Conservation (phyloP, 1,140 invertebrate species). For the Drosophila quadrilineata region DNA sequence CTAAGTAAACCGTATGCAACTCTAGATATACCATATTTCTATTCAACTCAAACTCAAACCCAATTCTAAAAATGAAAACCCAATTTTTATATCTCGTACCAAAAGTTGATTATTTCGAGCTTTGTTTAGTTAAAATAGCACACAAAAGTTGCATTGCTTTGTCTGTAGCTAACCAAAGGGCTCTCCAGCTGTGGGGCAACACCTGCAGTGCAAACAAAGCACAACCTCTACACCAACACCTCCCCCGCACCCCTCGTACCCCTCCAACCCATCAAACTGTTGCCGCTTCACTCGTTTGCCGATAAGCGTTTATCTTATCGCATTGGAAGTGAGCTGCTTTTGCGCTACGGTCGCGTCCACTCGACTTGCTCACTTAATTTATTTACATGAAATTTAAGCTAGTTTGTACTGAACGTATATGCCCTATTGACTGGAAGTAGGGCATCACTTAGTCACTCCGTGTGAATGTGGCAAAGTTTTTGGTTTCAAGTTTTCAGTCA, state of each 20-base stretch:
- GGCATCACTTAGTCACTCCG: constrained; percentile 21
- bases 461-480: not conserved
- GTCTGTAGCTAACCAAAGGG: not conserved
- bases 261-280: constrained; percentile 38
- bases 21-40: too few relatives aligned
- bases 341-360: not conserved
- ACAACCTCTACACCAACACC: not conserved
- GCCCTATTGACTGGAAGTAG: constrained; percentile 14
- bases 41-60: too few relatives aligned
- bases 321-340: constrained; percentile 48
- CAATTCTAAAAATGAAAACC: too few relatives aligned
- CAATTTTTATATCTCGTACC: too few relatives aligned
- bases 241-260: constrained; percentile 4
- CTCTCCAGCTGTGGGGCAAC: not conserved
- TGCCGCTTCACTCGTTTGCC: too few relatives aligned
- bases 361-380: not conserved
- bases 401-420: not conserved
- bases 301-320: constrained; percentile 63
- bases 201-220: constrained; percentile 12
- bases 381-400: not conserved
- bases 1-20: too few relatives aligned
- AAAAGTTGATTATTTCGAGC: too few relatives aligned
- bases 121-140: not conserved
- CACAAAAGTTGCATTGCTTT: not conserved
- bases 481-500: constrained; percentile 10